Percentiles rank a stretch among this genome's conserved stretches.
These are phyloP conservation scores for Anoura caudifer DNA, from an alignment of 2,113 vertebrate species.

Conservation along the genomic window DNA sequence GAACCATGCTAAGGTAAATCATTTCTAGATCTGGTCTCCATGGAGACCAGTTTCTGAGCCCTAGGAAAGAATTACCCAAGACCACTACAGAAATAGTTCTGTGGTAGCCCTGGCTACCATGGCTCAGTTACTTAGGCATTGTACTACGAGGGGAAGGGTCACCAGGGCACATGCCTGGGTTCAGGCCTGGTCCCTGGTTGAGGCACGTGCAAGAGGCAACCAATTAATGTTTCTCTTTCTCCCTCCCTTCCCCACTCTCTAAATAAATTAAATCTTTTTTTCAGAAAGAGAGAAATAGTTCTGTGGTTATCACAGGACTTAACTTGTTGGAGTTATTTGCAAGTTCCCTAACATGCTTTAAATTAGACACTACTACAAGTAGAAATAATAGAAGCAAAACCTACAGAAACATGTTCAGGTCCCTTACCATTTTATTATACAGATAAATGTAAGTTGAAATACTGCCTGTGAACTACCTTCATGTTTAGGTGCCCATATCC, in stretches of 20 bases:
- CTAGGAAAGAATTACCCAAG: neutral
- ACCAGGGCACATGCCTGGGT: too few relatives aligned
- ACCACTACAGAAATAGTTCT: neutral
- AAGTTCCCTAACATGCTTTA: neutral
- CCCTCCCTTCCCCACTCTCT: too few relatives aligned
- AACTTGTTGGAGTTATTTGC: neutral
- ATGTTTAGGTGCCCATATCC: neutral
- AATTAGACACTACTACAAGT: neutral
- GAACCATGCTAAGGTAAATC: neutral
- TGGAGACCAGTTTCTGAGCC: neutral
- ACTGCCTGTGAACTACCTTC: neutral
- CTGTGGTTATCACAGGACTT: neutral
- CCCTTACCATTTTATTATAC: neutral
- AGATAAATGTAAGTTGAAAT: neutral
- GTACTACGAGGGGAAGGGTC: too few relatives aligned
- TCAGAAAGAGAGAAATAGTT: neutral
- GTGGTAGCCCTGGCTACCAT: too few relatives aligned
- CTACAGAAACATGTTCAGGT: neutral
- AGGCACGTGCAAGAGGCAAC: too few relatives aligned
- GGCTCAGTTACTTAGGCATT: too few relatives aligned
- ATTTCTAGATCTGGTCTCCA: neutral
- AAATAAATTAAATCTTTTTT: too few relatives aligned
- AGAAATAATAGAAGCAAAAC: neutral
- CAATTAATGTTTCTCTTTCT: too few relatives aligned
- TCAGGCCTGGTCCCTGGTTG: too few relatives aligned